Evolutionary conservation across 2,888 invertebrate genomes (phyloP), one percentile per base, ranked within the genome.

Genomic region (Cheilosia soror): DNA sequence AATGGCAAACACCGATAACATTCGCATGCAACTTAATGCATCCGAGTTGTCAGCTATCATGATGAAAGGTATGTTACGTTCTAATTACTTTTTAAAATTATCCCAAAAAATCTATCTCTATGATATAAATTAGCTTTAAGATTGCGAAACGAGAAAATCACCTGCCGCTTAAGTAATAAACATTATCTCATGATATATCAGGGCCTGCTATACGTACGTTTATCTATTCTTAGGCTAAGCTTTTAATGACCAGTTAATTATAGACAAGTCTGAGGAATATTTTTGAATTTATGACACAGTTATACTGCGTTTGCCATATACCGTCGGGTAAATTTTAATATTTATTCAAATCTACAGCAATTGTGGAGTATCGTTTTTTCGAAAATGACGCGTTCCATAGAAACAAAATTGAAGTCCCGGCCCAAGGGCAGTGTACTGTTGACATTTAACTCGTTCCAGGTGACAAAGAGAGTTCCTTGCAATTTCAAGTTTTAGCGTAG

Each of bases 41-140:
- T 90, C 92, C 66, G 91, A 92, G 76, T 83, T 92, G 63, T 89
- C 91, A 68, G 92, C 92, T 33, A 92, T 92, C 84, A 91, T 89
- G 63, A 91, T 91, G 89, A 91, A 91, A 91, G 91, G 91, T 91
- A 87, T 88, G 88, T 80, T 63, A 20, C 7, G 25, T 51, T 51
- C 27, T 25, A 13, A 27, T 51, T 9, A 25, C 20, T 20, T 1
- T 42, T 13, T 42, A 9, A 9, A 29, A 44, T 15, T 0, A 5
- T n/a, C n/a, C n/a, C 6, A 15, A 15, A 44, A n/a, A 5, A 5
- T 44, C 2, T 15, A 11, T 37, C 37, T 7, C 5, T 15, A 5
- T 4, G n/a, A 15, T 15, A 6, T 2, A n/a, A 15, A 44, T 44
- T 15, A 47, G 47, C 47, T 47, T 47, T 47, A 3, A 47, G 20